These are phyloP conservation scores for Brassicogethes aeneus DNA, from an alignment of 2,888 invertebrate species.

Conservation along the genomic window DNA sequence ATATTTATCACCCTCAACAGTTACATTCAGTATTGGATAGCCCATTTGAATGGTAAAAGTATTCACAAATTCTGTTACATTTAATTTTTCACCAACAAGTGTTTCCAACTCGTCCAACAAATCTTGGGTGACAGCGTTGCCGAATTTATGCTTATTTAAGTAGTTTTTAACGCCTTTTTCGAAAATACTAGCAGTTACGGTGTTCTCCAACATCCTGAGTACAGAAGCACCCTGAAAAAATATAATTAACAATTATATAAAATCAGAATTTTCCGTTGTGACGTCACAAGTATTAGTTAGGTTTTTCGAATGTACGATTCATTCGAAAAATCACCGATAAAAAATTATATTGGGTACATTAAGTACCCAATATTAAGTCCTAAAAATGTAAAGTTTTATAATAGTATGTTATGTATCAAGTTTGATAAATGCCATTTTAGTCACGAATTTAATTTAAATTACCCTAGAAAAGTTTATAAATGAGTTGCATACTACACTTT, in stretches of 20 bases:
- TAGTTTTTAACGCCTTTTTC: constrained; percentile 65
- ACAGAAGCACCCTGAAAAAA: constrained; percentile 68
- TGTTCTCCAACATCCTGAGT: constrained; percentile 79
- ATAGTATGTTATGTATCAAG: too few relatives aligned
- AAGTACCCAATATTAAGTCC: too few relatives aligned
- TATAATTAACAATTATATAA: constrained; percentile 4
- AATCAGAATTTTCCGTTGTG: background rate
- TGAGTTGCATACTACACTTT: too few relatives aligned
- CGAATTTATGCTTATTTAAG: constrained; percentile 56
- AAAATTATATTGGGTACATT: too few relatives aligned
- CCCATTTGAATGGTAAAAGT: constrained; percentile 90
- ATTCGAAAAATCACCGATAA: too few relatives aligned
- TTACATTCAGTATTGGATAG: constrained; percentile 65
- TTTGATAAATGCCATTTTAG: too few relatives aligned
- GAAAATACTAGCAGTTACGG: constrained; percentile 65
- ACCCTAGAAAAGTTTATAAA: too few relatives aligned
- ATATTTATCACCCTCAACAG: constrained; percentile 42
- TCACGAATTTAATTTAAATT: too few relatives aligned
- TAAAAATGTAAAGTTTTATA: too few relatives aligned
- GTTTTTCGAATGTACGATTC: too few relatives aligned
- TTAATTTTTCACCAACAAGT: constrained; percentile 42
- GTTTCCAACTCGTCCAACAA: constrained; percentile 59
- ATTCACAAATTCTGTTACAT: constrained; percentile 58
- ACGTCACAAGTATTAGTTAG: too few relatives aligned
- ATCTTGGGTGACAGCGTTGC: constrained; percentile 74